phyloP scores from a whole-genome alignment of 2,113 vertebrate species.

The Empidonax alnorum region DNA sequence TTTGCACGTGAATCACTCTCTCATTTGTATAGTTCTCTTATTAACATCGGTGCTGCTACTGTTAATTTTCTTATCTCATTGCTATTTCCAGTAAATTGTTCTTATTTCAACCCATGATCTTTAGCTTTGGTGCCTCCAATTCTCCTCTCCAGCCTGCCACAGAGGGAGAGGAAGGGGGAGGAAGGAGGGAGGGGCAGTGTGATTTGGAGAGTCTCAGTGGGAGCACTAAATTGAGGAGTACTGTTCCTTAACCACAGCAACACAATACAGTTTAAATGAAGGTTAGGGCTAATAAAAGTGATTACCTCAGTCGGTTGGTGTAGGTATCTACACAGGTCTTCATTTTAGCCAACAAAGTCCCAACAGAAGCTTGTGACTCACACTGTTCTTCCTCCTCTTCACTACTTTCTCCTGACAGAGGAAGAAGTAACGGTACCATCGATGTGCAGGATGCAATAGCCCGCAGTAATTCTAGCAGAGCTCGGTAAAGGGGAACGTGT shows the following conservation, averaged over 20 bases:
- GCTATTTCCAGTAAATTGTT: background rate
- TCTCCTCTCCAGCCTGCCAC: background rate
- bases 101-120: fast-evolving
- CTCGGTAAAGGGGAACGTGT: slow-evolving; percentile 94
- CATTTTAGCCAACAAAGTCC: slow-evolving; percentile 97
- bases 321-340: slow-evolving; percentile 99
- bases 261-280: background rate
- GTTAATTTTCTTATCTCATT: background rate
- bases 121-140: background rate
- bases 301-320: slow-evolving; percentile 92
- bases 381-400: slow-evolving; percentile 89
- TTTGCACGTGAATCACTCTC: background rate
- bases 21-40: background rate
- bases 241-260: background rate
- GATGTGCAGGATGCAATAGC: slow-evolving; percentile 92
- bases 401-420: slow-evolving; percentile 84
- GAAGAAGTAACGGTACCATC: slow-evolving; percentile 92
- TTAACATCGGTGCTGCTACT: background rate
- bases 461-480: slow-evolving; percentile 91
- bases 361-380: slow-evolving; percentile 93
- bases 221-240: no score
- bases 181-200: fast-evolving
- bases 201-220: background rate
- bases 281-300: background rate
- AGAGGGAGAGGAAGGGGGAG: background rate